Percentiles rank a stretch among this genome's conserved stretches.
These are phyloP conservation scores for Salvelinus sp. DNA, from an alignment of 2,113 vertebrate species.

Conservation along the genomic window DNA sequence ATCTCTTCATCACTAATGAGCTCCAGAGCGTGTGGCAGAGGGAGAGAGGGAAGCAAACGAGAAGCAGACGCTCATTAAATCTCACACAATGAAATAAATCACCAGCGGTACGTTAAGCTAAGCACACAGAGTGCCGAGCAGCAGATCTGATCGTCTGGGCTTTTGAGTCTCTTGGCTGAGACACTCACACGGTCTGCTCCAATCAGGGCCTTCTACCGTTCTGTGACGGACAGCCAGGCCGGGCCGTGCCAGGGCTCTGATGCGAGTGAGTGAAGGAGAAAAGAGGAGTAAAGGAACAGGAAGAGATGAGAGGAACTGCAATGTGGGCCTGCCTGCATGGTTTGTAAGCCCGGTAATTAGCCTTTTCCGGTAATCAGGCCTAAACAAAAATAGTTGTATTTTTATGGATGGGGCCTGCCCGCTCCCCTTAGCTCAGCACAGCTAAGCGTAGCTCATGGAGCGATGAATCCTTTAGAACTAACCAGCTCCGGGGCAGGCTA, in stretches of 20 bases:
- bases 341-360: no score
- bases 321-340: no score
- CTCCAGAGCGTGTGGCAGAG: constrained; percentile 40
- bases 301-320: no score
- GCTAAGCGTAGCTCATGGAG: no score
- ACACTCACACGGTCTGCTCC: constrained; percentile 17
- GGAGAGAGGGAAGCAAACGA: constrained; percentile 37
- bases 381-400: no score
- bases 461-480: no score
- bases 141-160: no score
- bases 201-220: constrained; percentile 11
- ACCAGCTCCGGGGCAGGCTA: no score
- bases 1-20: constrained; percentile 33
- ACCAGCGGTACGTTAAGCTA: constrained; percentile 22
- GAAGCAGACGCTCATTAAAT: constrained; percentile 58
- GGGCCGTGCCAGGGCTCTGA: constrained; percentile 27
- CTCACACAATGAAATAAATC: constrained; percentile 47
- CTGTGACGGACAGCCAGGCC: constrained; percentile 7
- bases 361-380: no score
- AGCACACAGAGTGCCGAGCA: constrained; percentile 20
- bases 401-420: no score
- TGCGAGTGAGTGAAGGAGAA: not conserved
- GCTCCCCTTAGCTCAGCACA: no score
- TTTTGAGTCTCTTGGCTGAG: constrained; percentile 23
- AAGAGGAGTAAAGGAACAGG: no score